Evolutionary conservation across 2,797 vertebrate species (phyloP).

Genomic region (Channallabes apus): DNA sequence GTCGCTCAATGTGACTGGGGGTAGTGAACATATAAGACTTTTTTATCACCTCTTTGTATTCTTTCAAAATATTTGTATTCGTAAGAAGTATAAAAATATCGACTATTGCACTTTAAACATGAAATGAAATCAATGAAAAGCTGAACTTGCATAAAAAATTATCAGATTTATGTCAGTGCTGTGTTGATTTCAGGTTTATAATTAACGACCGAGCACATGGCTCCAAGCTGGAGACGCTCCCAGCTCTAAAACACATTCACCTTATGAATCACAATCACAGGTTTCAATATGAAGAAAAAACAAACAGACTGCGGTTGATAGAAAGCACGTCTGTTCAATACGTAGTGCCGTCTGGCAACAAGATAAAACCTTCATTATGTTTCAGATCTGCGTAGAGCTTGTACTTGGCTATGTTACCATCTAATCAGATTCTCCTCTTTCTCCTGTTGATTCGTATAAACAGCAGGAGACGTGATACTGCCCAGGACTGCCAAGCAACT

Average conservation of each 20-base stretch:
- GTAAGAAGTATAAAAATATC: neutral
- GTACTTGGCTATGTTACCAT: neutral
- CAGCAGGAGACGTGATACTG: neutral
- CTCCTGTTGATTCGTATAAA: neutral
- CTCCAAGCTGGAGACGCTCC: neutral
- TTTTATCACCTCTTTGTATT: neutral
- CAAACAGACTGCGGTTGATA: conserved; percentile 2
- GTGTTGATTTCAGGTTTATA: neutral
- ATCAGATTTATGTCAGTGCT: neutral
- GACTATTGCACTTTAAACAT: neutral
- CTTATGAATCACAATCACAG: conserved; percentile 23
- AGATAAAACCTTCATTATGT: neutral
- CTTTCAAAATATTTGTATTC: neutral
- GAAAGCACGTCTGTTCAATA: conserved; percentile 2
- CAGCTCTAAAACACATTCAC: neutral
- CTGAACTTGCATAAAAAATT: neutral
- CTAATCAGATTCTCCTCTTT: neutral
- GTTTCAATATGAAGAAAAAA: neutral
- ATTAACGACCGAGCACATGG: neutral
- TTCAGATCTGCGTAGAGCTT: neutral
- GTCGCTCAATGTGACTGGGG: too few species aligned
- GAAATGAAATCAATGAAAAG: neutral
- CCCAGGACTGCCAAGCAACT: neutral
- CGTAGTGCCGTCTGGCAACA: conserved; percentile 7
- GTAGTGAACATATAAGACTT: neutral